Percentiles rank a stretch among this genome's conserved stretches.
Evolutionary conservation across 2,797 vertebrate genomes (phyloP).

Genomic region (Psittacula echo): DNA sequence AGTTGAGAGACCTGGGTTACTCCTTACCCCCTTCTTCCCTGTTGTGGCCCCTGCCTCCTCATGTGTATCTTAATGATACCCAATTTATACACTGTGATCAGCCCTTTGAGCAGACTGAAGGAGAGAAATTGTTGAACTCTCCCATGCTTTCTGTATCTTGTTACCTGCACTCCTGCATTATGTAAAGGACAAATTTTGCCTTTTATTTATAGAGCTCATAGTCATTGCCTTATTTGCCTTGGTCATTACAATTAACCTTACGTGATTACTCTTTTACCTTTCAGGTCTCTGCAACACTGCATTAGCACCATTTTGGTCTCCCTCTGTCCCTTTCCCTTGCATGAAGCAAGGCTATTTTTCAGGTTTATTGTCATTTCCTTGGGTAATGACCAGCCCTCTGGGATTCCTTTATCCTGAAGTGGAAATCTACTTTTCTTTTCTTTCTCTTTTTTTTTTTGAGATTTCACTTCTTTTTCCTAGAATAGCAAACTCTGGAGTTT

Average conservation of each 20-base stretch:
- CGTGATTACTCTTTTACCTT: not conserved
- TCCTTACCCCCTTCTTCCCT: not conserved
- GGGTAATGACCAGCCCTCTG: not conserved
- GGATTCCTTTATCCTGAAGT: not conserved
- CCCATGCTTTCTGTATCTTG: not conserved
- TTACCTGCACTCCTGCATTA: not conserved
- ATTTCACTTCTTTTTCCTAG: not conserved
- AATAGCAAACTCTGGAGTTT: not conserved
- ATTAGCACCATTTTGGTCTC: fast-evolving
- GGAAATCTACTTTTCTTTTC: not conserved
- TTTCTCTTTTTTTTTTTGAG: not conserved
- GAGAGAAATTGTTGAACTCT: not conserved
- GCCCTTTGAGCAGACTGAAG: not conserved
- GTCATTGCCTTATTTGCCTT: not conserved
- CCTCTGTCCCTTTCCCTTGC: not conserved
- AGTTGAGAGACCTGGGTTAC: not conserved
- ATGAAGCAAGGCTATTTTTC: not conserved
- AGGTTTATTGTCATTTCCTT: not conserved
- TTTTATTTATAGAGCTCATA: not conserved
- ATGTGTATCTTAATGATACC: not conserved
- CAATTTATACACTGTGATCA: not conserved
- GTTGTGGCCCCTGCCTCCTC: not conserved
- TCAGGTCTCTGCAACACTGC: not conserved
- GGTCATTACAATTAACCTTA: not conserved
- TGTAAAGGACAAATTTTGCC: not conserved